Conservation (phyloP, 2,888 invertebrate species). For the Nomada fabriciana region DNA sequence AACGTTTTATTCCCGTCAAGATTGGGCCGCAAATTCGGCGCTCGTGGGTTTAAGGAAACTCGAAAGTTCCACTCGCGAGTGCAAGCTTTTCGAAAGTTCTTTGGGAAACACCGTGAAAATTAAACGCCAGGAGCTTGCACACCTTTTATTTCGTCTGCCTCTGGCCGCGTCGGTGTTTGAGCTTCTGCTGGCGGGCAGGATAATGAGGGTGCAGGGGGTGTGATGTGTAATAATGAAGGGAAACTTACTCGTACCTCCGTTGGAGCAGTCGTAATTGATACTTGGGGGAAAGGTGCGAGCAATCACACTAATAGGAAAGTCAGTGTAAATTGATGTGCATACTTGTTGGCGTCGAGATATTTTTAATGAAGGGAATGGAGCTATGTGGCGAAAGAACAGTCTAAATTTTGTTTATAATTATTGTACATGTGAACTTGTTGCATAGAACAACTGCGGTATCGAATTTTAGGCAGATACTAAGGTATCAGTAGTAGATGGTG, state of each 20-base stretch:
- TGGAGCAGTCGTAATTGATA: too few species aligned
- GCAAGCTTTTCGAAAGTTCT: conserved; percentile 25
- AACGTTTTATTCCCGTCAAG: conserved; percentile 5
- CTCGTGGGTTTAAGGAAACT: conserved; percentile 13
- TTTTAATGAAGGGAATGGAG: too few species aligned
- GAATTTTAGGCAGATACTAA: too few species aligned
- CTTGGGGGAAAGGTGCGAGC: too few species aligned
- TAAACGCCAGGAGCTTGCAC: conserved; percentile 7
- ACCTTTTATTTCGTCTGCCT: background rate
- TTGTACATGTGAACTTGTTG: too few species aligned
- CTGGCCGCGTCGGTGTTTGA: background rate
- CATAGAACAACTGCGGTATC: too few species aligned
- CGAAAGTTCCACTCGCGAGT: conserved; percentile 32
- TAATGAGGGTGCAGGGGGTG: background rate
- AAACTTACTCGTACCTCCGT: background rate
- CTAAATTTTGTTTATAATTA: too few species aligned
- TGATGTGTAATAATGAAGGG: background rate
- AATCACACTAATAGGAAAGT: too few species aligned
- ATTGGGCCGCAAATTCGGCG: background rate
- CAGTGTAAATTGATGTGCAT: too few species aligned
- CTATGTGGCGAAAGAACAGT: too few species aligned
- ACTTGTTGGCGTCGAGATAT: too few species aligned
- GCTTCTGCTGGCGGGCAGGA: background rate
- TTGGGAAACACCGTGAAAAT: conserved; percentile 34
- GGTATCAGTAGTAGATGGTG: too few species aligned